Percentiles rank a stretch among this genome's conserved stretches.
Conservation (phyloP, 2,888 invertebrate genomes). For the Cyclophora punctaria region DNA sequence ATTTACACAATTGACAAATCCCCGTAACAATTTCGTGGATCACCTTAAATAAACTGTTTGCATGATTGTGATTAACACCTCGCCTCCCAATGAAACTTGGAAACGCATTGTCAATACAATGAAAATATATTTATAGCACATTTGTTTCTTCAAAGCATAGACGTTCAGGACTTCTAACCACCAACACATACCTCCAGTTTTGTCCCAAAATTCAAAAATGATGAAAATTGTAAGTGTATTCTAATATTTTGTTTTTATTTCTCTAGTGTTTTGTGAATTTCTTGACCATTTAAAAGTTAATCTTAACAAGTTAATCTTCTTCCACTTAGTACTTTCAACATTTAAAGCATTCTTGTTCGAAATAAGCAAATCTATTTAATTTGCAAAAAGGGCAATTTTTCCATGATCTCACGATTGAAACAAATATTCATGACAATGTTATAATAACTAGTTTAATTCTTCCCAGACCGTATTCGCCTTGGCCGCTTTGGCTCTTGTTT, state of each 20-base stretch:
- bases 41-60: constrained; percentile 68
- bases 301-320: too few relatives aligned
- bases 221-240: constrained; percentile 60
- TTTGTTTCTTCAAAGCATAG: constrained; percentile 42
- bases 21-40: constrained; percentile 61
- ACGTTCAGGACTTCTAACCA: constrained; percentile 49
- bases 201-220: constrained; percentile 36
- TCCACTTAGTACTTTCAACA: too few relatives aligned
- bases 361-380: too few relatives aligned
- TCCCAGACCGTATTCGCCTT: constrained; percentile 53
- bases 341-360: too few relatives aligned
- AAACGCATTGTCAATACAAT: constrained; percentile 61
- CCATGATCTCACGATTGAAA: too few relatives aligned
- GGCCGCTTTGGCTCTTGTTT: constrained; percentile 44
- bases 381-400: too few relatives aligned
- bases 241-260: constrained; percentile 3
- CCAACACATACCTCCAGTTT: constrained; percentile 33
- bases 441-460: constrained; percentile 1
- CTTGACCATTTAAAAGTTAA: too few relatives aligned
- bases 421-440: too few relatives aligned
- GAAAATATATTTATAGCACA: constrained; percentile 63
- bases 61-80: constrained; percentile 72
- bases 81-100: constrained; percentile 59
- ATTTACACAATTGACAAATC: constrained; percentile 68
- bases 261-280: neutral